Evolutionary conservation across 2,797 vertebrate genomes (phyloP).

Genomic region (Rallus crepitans): DNA sequence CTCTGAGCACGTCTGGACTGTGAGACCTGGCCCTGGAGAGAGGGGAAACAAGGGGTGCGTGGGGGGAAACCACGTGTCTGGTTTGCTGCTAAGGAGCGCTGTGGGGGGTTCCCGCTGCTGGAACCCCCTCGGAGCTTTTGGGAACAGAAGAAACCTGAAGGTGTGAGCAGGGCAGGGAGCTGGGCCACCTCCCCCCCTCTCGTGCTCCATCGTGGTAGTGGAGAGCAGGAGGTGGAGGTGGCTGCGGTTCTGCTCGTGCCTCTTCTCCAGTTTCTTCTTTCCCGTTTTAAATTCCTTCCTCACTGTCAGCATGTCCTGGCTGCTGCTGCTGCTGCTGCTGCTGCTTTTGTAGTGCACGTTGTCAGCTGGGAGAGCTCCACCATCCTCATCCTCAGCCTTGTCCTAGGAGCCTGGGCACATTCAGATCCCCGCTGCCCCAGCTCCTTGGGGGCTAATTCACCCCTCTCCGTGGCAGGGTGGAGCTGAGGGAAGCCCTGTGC

Average conservation of each 20-base stretch:
- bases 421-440: not conserved
- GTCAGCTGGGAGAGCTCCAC: not conserved
- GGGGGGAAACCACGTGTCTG: not conserved
- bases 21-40: not conserved
- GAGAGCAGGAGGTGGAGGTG: not conserved
- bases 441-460: not conserved
- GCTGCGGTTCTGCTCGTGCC: not conserved
- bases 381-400: not conserved
- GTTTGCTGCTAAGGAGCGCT: constrained; percentile 60
- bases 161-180: not conserved
- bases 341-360: constrained; percentile 12
- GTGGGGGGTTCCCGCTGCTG: not conserved
- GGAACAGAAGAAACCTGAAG: not conserved
- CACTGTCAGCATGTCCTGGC: constrained; percentile 28
- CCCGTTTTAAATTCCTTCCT: not conserved
- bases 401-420: not conserved
- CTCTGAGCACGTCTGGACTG: not conserved
- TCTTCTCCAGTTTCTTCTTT: not conserved
- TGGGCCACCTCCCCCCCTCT: rapidly evolving
- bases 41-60: not conserved
- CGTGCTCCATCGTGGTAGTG: rapidly evolving
- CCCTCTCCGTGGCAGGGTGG: not conserved
- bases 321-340: constrained; percentile 51
- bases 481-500: not conserved
- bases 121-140: not conserved